Evolutionary conservation across 2,888 invertebrate genomes (phyloP).

Genomic region (Trachelus iudaicus): DNA sequence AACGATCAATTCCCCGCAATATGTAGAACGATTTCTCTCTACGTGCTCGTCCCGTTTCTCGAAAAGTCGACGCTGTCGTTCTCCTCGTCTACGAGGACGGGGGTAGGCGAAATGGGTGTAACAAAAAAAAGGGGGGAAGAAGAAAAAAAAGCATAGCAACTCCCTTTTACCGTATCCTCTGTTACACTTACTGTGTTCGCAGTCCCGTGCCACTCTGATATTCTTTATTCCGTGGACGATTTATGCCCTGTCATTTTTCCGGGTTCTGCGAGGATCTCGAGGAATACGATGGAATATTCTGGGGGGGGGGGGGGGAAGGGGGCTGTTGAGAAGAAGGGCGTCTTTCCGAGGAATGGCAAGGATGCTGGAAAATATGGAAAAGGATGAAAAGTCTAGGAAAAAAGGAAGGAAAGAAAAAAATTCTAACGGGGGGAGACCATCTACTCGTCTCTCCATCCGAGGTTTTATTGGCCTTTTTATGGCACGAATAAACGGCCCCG

Average conservation of each 20-base stretch:
- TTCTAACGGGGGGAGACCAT: constrained; percentile 20
- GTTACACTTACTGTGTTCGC: neutral
- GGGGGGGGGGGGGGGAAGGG: neutral
- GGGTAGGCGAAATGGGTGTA: constrained; percentile 24
- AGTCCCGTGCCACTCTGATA: constrained; percentile 22
- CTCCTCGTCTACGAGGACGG: neutral
- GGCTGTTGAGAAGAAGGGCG: neutral
- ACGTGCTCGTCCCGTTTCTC: constrained; percentile 31
- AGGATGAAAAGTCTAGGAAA: constrained; percentile 3
- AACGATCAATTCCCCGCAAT: constrained; percentile 55
- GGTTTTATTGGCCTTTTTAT: constrained; percentile 58
- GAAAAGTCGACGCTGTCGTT: neutral
- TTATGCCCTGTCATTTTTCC: constrained; percentile 57
- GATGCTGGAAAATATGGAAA: constrained; percentile 5
- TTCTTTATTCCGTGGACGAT: constrained; percentile 52
- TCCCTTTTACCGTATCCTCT: constrained; percentile 10
- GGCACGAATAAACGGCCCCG: constrained; percentile 53
- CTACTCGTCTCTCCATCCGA: constrained; percentile 25
- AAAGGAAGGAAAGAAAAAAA: constrained; percentile 12
- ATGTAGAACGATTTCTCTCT: constrained; percentile 56
- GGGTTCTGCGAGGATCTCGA: constrained; percentile 21
- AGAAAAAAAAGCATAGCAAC: constrained; percentile 17
- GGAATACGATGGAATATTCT: constrained; percentile 7
- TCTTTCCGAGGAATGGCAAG: neutral
- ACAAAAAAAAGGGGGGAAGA: constrained; percentile 27